These are phyloP conservation scores for Acomys russatus DNA, from an alignment of 2,797 vertebrate genomes.

Conservation along the genomic window DNA sequence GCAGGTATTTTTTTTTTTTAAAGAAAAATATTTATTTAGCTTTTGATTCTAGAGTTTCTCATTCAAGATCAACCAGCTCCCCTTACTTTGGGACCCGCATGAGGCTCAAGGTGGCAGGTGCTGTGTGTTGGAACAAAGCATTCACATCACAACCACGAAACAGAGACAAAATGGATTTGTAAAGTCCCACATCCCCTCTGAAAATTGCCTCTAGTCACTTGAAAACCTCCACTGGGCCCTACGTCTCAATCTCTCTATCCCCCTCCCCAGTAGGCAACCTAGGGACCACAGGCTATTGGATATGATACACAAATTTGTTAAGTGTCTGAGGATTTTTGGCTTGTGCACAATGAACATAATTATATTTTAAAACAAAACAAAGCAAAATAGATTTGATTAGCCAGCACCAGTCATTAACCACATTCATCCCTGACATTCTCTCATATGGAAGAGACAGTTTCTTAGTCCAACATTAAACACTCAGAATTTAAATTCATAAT, in stretches of 20 bases:
- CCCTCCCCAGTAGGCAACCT: not conserved
- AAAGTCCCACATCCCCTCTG: not conserved
- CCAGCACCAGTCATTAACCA: not conserved
- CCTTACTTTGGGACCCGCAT: not conserved
- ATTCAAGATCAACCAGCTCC: not conserved
- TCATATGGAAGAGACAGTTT: slow-evolving; percentile 42
- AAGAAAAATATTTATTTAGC: not conserved
- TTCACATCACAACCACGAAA: not conserved
- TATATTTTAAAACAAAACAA: not conserved
- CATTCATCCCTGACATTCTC: slow-evolving; percentile 33
- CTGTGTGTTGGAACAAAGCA: not conserved
- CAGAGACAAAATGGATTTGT: not conserved
- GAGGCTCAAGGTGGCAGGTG: not conserved
- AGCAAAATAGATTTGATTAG: slow-evolving; percentile 61
- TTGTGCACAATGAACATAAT: slow-evolving; percentile 22
- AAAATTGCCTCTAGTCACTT: not conserved
- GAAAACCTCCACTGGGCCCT: not conserved
- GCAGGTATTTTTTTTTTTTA: slow-evolving; percentile 5
- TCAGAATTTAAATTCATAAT: slow-evolving; percentile 63
- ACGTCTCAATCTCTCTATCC: not conserved
- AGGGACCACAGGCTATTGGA: not conserved
- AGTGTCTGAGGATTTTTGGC: not conserved
- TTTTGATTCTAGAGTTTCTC: not conserved
- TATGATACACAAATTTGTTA: not conserved
- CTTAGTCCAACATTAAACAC: slow-evolving; percentile 12